A percentile compares a stretch with the other conserved stretches of the same genome.
These are phyloP conservation scores for Trididemnum nubilum DNA, from an alignment of 23 tunicate species.

Conservation along the genomic window DNA sequence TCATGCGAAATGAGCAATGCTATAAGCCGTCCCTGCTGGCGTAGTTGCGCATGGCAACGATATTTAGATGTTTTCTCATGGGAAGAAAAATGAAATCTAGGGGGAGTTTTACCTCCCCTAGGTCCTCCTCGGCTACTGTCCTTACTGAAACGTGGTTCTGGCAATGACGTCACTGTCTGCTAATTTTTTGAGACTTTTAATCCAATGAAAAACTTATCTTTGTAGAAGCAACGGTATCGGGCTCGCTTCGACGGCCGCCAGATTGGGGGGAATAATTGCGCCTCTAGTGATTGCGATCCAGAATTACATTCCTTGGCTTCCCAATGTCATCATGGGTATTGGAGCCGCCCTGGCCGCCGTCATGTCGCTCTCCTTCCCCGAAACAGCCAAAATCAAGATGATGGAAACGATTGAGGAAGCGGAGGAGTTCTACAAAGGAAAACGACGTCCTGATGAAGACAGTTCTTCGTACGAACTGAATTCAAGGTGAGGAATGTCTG, in stretches of 20 bases:
- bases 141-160: too few relatives aligned
- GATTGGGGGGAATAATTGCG: constrained; percentile 80
- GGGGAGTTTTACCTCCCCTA: too few relatives aligned
- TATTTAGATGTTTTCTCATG: too few relatives aligned
- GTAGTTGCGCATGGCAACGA: too few relatives aligned
- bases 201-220: too few relatives aligned
- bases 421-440: constrained; percentile 60
- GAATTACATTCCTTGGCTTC: constrained; percentile 61
- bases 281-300: constrained; percentile 65
- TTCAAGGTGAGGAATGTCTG: too few relatives aligned
- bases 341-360: constrained; percentile 43
- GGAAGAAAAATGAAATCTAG: too few relatives aligned
- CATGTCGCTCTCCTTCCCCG: constrained; percentile 47
- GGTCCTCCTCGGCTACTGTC: too few relatives aligned
- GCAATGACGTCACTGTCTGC: too few relatives aligned
- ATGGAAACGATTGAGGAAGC: constrained; percentile 78
- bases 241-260: constrained; percentile 50
- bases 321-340: constrained; percentile 62
- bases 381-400: constrained; percentile 64
- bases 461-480: neutral
- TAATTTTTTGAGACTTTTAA: too few relatives aligned
- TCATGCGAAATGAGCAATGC: too few relatives aligned
- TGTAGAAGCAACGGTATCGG: constrained; percentile 75
- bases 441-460: neutral
- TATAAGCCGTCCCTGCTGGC: too few relatives aligned